These are phyloP conservation scores for Gallinago jamesoni DNA, from an alignment of 2,113 vertebrate species.

Conservation along the genomic window DNA sequence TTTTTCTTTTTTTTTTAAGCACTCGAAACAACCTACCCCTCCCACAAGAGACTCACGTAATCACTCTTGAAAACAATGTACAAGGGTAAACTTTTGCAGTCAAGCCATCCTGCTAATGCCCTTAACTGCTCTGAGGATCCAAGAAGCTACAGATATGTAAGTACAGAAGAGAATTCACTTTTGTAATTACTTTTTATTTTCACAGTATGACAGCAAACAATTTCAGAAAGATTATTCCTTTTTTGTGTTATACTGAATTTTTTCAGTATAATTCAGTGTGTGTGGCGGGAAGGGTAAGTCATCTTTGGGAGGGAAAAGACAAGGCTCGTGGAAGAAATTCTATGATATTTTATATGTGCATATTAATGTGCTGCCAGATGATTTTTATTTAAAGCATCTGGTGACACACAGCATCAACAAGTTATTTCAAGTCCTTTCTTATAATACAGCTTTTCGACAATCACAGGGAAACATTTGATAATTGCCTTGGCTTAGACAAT, in stretches of 20 bases:
- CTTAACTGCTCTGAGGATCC: constrained; percentile 12
- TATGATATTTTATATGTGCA: neutral
- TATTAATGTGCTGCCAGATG: neutral
- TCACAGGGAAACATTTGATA: neutral
- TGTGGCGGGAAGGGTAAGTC: neutral
- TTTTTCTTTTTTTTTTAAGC: neutral
- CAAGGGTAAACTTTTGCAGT: constrained; percentile 36
- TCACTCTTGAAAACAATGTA: constrained; percentile 69
- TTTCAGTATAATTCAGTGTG: neutral
- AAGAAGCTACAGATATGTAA: constrained; percentile 63
- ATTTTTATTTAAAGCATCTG: neutral
- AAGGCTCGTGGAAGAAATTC: neutral
- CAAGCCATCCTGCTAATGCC: constrained; percentile 21
- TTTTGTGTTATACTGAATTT: neutral
- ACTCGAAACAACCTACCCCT: constrained; percentile 39
- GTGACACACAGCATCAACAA: neutral
- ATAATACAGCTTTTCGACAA: neutral
- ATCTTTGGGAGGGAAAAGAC: neutral
- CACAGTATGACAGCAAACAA: neutral
- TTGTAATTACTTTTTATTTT: neutral
- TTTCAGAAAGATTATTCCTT: neutral
- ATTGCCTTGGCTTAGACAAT: neutral
- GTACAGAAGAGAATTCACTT: constrained; percentile 38
- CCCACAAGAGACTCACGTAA: constrained; percentile 69
- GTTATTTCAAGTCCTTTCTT: neutral